Evolutionary conservation across 37 sponge, comb jelly and placozoan genomes (phyloP), one percentile per base, ranked within the genome.

Genomic region (Bolinopsis microptera): DNA sequence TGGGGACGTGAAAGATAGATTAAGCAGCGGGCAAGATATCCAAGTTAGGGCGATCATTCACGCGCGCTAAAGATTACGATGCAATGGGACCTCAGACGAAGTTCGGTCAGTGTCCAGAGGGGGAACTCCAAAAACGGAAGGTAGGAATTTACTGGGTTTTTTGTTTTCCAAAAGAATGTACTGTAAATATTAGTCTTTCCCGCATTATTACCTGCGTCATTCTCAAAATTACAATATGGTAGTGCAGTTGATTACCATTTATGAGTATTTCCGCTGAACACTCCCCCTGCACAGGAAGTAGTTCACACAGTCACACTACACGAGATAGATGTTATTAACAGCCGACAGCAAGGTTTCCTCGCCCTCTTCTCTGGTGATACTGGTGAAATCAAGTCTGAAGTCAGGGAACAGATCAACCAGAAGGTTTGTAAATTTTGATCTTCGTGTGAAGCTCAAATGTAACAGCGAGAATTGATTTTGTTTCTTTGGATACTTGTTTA

Each of bases 41-140:
- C 30, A 94, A 93, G 75, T 83, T 98, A 35, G 99, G 99, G 0
- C 95, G 99, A 16, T 98, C 99, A 76, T 98, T 96, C 94, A 98
- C 99, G 0, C 92, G 97, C 30, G 99, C 99, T 22, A 94, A 97
- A 38, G 99, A 98, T 94, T 98, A 98, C 30, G 99, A 98, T 92
- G 99, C 99, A 0, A 98, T 98, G 99, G 99, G 99, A 27, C 97
- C 99, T 27, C 98, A 97, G 95, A 96, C 96, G 32, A 98, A 97
- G 94, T 98, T 97, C 95, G 99, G 97, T 27, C 99, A 98, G 92
- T 98, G 99, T 83, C 99, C 99, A 3, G 99, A 98, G 94, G 99
- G 99, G 34, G 99, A 98, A 74, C 93, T 98, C 35, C 99, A 98
- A 93, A 98, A 98, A 94, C 40, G 99, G 21, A 97, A 97, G 94